Evolutionary conservation across 2,113 vertebrate species (phyloP).

Genomic region (Natator depressus): DNA sequence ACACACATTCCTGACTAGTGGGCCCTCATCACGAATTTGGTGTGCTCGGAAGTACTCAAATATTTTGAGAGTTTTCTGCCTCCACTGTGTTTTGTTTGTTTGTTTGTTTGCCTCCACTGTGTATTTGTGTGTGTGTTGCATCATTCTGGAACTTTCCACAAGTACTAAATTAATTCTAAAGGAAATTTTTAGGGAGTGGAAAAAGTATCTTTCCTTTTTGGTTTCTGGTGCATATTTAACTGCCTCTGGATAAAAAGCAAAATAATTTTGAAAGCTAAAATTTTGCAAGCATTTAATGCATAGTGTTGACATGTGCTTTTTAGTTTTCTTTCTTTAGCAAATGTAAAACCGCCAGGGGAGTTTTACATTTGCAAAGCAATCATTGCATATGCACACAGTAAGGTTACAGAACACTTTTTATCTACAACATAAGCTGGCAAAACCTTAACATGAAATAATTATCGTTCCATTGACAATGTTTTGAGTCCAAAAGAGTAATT

Average conservation of each 20-base stretch:
- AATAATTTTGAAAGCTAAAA: background rate
- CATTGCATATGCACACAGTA: constrained; percentile 18
- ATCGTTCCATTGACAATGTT: background rate
- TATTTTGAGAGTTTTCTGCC: background rate
- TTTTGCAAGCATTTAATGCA: constrained; percentile 13
- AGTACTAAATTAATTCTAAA: fast-evolving
- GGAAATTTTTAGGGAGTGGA: fast-evolving
- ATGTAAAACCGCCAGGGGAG: background rate
- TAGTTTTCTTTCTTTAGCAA: constrained; percentile 11
- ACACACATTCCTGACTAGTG: background rate
- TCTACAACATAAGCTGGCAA: constrained; percentile 15
- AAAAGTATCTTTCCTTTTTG: background rate
- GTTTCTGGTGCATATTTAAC: background rate
- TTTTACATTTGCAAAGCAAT: constrained; percentile 51
- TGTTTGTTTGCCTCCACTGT: background rate
- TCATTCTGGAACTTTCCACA: fast-evolving
- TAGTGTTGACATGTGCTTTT: constrained; percentile 20
- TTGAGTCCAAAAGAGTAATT: constrained; percentile 58
- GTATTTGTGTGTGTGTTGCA: background rate
- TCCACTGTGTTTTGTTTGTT: background rate
- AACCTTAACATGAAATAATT: constrained; percentile 42
- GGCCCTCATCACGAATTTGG: background rate
- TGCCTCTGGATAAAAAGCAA: constrained; percentile 12
- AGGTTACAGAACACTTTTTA: constrained; percentile 22
- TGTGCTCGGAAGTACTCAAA: background rate